Conservation (phyloP, 2,888 invertebrate genomes). For the Tenthredo scrophulariae region DNA sequence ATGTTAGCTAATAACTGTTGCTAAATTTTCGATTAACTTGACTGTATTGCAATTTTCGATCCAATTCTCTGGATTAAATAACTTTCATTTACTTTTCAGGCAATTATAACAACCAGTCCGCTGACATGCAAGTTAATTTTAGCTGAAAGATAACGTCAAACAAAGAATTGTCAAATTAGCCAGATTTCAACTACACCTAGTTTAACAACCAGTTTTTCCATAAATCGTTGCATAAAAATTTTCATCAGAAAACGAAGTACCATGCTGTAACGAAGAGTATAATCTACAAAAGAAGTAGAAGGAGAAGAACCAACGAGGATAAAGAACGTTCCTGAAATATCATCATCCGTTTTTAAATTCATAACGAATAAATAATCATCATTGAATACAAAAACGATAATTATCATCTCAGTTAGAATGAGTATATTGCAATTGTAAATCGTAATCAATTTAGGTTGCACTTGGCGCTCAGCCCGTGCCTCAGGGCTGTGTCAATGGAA, state of each 20-base stretch:
- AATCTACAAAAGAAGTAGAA: background rate
- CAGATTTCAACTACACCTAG: background rate
- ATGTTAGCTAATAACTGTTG: background rate
- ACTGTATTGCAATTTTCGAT: background rate
- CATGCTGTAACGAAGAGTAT: conserved; percentile 27
- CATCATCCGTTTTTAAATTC: background rate
- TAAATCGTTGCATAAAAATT: background rate
- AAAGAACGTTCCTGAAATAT: conserved; percentile 20
- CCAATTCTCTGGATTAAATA: background rate
- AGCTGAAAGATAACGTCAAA: background rate
- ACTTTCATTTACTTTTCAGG: background rate
- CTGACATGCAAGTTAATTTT: background rate
- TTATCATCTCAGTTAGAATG: background rate
- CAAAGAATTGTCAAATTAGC: background rate
- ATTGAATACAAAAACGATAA: conserved; percentile 10
- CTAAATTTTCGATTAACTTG: background rate
- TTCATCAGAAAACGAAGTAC: background rate
- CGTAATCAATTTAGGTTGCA: conserved; percentile 1
- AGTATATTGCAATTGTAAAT: background rate
- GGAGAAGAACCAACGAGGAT: background rate
- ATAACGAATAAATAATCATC: background rate
- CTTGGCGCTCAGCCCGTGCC: conserved; percentile 33
- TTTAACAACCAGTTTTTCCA: background rate
- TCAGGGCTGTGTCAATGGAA: conserved; percentile 41
- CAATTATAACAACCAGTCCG: background rate